phyloP scores from a whole-genome alignment of 2,888 invertebrate species.

The Pollenia labialis region DNA sequence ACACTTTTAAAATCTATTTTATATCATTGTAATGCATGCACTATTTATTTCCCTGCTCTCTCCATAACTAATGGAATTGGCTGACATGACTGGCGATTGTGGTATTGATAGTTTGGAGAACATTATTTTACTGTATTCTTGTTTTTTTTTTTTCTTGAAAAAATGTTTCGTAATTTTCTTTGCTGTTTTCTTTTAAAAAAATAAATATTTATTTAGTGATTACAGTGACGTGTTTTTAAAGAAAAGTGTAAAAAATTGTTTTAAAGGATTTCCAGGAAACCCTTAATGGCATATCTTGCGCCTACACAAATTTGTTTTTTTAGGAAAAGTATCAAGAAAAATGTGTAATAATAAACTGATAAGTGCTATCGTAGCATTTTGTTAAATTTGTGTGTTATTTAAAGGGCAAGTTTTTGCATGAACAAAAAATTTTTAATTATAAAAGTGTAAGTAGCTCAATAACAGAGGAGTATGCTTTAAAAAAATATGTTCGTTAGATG shows the following conservation, averaged over 20 bases:
- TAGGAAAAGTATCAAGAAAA: not conserved
- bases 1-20: conserved; percentile 60
- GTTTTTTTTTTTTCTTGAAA: conserved; percentile 17
- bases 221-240: not conserved
- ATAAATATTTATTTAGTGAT: conserved; percentile 30
- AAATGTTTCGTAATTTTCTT: not conserved
- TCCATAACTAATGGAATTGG: conserved; percentile 58
- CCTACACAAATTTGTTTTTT: conserved; percentile 20
- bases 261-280: not conserved
- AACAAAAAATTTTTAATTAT: no score
- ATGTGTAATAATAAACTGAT: no score
- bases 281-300: not conserved
- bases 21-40: conserved; percentile 41
- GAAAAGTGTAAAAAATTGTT: not conserved
- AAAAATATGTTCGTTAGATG: no score
- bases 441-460: no score
- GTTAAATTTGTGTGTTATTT: not conserved
- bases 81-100: conserved; percentile 28
- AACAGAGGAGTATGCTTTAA: no score
- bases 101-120: conserved; percentile 44
- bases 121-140: not conserved
- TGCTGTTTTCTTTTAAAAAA: not conserved
- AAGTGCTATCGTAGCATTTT: conserved; percentile 5
- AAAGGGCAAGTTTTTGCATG: no score
- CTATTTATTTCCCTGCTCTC: conserved; percentile 1